Conservation (phyloP, 2,113 vertebrate genomes). For the Oreochromis spilurus region DNA sequence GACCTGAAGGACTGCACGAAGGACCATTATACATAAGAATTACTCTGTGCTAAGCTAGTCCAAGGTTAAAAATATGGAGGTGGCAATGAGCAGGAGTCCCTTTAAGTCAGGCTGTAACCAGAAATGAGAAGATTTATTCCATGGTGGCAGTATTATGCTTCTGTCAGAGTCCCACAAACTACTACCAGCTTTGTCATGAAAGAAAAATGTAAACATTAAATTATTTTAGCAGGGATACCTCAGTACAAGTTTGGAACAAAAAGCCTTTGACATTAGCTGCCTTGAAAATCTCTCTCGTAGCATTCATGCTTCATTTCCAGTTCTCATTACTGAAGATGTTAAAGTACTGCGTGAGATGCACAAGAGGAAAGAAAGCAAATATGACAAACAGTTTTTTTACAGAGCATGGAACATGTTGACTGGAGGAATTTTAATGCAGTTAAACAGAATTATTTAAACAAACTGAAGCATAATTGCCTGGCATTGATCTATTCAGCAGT, state of each 20-base stretch:
- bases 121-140: neutral
- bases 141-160: neutral
- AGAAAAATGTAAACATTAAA: neutral
- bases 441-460: neutral
- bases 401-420: neutral
- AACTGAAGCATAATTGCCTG: neutral
- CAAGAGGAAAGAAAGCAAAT: neutral
- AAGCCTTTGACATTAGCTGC: constrained; percentile 27
- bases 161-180: neutral
- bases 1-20: neutral
- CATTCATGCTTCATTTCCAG: neutral
- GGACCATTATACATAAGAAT: neutral
- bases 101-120: neutral
- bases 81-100: neutral
- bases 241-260: neutral
- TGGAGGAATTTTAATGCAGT: neutral
- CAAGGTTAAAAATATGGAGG: neutral
- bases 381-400: neutral
- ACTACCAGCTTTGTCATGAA: neutral
- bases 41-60: neutral
- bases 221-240: constrained; percentile 2
- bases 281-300: neutral
- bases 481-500: neutral
- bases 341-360: neutral
- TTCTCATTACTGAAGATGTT: neutral